Evolutionary conservation across 2,113 vertebrate species (phyloP).

Genomic region (Ornithorhynchus anatinus): DNA sequence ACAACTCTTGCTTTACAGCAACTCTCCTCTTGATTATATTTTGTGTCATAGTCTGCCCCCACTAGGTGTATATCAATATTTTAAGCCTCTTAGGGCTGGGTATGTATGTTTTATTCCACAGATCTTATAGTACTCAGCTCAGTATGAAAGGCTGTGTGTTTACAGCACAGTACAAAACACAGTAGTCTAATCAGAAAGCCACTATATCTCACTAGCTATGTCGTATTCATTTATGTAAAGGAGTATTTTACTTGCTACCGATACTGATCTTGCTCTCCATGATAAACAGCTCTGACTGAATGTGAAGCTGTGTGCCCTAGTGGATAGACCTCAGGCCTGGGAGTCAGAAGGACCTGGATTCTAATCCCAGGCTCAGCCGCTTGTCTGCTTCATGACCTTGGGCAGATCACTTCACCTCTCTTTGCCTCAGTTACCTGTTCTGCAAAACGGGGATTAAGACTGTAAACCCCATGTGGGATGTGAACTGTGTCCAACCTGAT

Average conservation of each 20-base stretch:
- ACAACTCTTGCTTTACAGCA: not conserved
- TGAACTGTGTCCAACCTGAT: too few relatives aligned
- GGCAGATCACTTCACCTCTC: too few relatives aligned
- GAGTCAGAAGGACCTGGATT: too few relatives aligned
- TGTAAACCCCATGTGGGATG: too few relatives aligned
- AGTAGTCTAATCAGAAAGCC: slow-evolving; percentile 16
- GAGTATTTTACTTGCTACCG: not conserved
- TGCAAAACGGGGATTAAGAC: too few relatives aligned
- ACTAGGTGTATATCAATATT: not conserved
- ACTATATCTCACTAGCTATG: slow-evolving; percentile 30
- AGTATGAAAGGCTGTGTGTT: slow-evolving; percentile 16
- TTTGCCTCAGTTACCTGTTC: too few relatives aligned
- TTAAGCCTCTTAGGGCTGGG: not conserved
- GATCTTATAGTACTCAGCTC: slow-evolving; percentile 4
- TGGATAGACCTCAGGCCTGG: too few relatives aligned
- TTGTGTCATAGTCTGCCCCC: not conserved
- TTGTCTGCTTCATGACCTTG: too few relatives aligned
- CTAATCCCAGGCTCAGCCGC: too few relatives aligned
- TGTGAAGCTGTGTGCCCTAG: too few relatives aligned
- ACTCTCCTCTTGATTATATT: not conserved
- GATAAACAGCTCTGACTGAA: too few relatives aligned
- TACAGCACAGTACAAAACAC: slow-evolving; percentile 14
- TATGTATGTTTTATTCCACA: slow-evolving; percentile 26
- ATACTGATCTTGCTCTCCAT: not conserved
- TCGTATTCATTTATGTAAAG: slow-evolving; percentile 18